Base-by-base conservation (phyloP, 2,888 invertebrate species). In the Nebria salina region DNA sequence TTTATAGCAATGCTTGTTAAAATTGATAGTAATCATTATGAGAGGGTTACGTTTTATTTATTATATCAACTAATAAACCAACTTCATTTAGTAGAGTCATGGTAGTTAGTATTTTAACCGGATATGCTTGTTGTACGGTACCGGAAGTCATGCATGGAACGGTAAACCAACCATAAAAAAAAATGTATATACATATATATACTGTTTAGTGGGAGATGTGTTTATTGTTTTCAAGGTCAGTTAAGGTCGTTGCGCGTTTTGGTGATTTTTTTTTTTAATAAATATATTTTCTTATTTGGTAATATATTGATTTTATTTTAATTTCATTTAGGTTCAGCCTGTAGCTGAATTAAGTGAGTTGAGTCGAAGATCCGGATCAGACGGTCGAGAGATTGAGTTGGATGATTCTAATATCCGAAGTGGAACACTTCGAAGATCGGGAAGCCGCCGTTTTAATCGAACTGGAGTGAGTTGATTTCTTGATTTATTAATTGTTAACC, bases 311-410 rank as follows among this genome's bases (percentile, higher is more conserved):
- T 74, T 74, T 65, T 66, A 42, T 83, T 83, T 84, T 82, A 83
- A 76, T 82, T 88, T 86, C 4, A 1, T 8, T 25, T 89, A 96
- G 96, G 98, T 98, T 83, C 97, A 98, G 89, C 97, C 97, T 66
- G 96, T 98, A 84, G 95, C 97, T 0, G 98, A 98, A 89, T 90
- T 98, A 85, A 95, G 96, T 85, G 98, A 98, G 89, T 89, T 98
- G 85, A 96, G 96, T 83, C 92, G 96, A 84, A 91, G 97, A 77
- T 95, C 92, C 34, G 91, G 91, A 72, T 91, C 92, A 84, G 95
- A 95, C 85, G 95, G 95, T 0, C 90, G 89, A 66, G 91, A 91
- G 85, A 92, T 95, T 34, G 92, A 93, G 74, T 90, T 95, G 75
- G 93, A 93, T 65, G 94, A 94, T 84, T 92, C 93, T 68, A 91